Base-by-base conservation (phyloP, 2,113 vertebrate species). In the Ranitomeya variabilis region DNA sequence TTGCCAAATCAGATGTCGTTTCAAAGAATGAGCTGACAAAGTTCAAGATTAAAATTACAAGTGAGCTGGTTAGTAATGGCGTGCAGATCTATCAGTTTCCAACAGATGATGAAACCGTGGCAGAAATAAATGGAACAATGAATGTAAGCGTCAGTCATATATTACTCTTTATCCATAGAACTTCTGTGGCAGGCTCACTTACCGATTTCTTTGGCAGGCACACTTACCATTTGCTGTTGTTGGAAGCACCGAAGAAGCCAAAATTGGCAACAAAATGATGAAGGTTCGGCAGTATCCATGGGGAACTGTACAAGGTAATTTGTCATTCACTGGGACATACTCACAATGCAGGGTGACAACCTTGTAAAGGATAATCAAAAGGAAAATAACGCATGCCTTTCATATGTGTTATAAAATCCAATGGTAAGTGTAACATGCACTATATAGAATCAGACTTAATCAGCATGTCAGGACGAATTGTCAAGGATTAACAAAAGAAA, bases 1-100 rank as follows among this genome's bases (percentile, higher is more conserved):
- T 99, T 90, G 98, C 98, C 91, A 99, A 99, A 92, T 98, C 98
- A 3, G 98, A 99, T 86, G 97, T 98, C 90, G 96, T 99, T 92
- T 98, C 98, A 90, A 99, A 99, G 94, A 99, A 96, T 14, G 98
- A 99, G 91, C 94, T 99, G 91, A 96, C 98, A 18, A 99, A 99
- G 92, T 99, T 99, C 93, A 99, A 99, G 94, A 98, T 99, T 86
- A 99, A 99, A 94, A 99, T 99, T 92, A 98, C 97, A 87, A 99
- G 98, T 0, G 98, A 99, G 89, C 94, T 99, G 77, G 98, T 99
- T 92, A 99, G 97, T 95, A 99, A 99, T 0, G 98, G 98, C 0
- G 98, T 99, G 81, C 98, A 99, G 93, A 99, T 99, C 92, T 99
- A 99, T 93, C 98, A 99, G 92, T 99, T 99, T 89, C 98, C 98